A percentile compares a stretch with the other conserved stretches of the same genome.
These are phyloP conservation scores for Habrosyne pyritoides DNA, from an alignment of 2,888 invertebrate species.

Conservation along the genomic window DNA sequence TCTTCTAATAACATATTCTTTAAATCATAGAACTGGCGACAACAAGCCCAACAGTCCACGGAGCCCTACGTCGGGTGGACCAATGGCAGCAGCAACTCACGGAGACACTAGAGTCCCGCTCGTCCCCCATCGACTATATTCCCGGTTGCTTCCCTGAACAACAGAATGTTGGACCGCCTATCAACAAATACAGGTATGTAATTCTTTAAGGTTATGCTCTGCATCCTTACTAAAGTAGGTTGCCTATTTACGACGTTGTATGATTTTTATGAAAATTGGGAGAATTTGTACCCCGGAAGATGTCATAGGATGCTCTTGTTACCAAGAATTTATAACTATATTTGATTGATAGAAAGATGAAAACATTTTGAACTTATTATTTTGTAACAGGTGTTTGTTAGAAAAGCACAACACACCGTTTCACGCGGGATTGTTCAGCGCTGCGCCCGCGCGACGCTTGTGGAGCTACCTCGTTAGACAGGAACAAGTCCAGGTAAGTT, in stretches of 20 bases:
- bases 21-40: slow-evolving; percentile 91
- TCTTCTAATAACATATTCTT: background rate
- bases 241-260: no score
- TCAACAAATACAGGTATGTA: slow-evolving; percentile 92
- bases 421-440: slow-evolving; percentile 86
- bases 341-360: background rate
- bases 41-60: slow-evolving; percentile 96
- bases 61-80: slow-evolving; percentile 91
- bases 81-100: slow-evolving; percentile 94
- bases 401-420: slow-evolving; percentile 98
- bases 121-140: slow-evolving; percentile 94
- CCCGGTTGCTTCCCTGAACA: slow-evolving; percentile 95
- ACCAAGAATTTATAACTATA: no score
- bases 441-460: slow-evolving; percentile 91
- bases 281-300: no score
- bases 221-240: no score
- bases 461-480: slow-evolving; percentile 98
- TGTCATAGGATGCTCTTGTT: no score
- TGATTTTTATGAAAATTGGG: no score
- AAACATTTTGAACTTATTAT: background rate
- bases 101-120: slow-evolving; percentile 89
- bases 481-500: slow-evolving; percentile 90
- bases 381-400: slow-evolving; percentile 87
- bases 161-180: slow-evolving; percentile 89
- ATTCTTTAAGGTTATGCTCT: no score